A percentile compares a stretch with the other conserved stretches of the same genome.
These are phyloP conservation scores for Grus americana DNA, from an alignment of 2,113 vertebrate species.

Conservation along the genomic window DNA sequence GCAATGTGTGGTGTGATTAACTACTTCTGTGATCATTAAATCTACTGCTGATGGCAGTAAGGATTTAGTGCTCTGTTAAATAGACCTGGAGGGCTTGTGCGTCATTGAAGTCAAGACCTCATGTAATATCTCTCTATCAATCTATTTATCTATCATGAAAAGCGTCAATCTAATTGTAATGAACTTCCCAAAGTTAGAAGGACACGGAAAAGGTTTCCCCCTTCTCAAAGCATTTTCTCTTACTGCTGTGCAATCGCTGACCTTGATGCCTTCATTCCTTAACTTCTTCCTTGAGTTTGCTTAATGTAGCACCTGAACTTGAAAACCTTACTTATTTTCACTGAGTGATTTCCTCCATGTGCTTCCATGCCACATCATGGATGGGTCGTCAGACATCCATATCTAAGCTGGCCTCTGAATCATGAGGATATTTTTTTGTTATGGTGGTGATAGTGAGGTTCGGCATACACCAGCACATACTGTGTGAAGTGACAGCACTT, in stretches of 20 bases:
- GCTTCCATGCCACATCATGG: background rate
- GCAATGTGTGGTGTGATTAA: slow-evolving; percentile 3
- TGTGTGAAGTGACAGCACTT: background rate
- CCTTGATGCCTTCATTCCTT: background rate
- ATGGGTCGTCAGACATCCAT: background rate
- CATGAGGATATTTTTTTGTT: background rate
- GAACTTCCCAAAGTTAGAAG: background rate
- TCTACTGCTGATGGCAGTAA: background rate
- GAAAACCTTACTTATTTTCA: background rate
- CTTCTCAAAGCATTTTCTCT: background rate
- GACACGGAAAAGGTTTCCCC: background rate
- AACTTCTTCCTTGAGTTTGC: background rate
- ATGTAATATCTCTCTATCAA: background rate
- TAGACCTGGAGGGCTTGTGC: slow-evolving; percentile 15
- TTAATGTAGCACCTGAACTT: background rate
- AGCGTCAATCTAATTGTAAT: background rate
- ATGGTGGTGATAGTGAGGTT: background rate
- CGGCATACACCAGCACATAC: background rate
- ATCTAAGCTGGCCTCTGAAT: background rate
- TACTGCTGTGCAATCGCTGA: background rate
- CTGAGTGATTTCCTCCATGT: background rate
- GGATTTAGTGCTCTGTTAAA: slow-evolving; percentile 6
- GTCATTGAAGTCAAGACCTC: background rate
- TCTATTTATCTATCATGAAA: background rate
- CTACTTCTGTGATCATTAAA: background rate